A percentile compares a stretch with the other conserved stretches of the same genome.
Evolutionary conservation across 1,140 invertebrate genomes (phyloP).

Genomic region (Drosophila ironensis): DNA sequence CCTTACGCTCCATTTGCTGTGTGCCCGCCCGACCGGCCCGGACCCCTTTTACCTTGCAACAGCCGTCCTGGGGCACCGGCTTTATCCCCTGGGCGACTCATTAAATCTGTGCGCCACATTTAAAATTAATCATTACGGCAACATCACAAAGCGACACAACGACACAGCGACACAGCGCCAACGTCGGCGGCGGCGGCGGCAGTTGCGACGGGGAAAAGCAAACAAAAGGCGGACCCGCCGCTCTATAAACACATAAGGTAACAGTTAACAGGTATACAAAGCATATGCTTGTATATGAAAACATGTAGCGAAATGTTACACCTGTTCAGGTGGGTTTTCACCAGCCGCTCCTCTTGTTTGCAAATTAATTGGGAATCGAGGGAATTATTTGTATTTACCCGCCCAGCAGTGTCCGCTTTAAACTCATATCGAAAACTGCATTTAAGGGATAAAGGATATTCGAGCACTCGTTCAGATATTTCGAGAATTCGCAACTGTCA

Average conservation of each 20-base stretch:
- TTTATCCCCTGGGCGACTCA: slow-evolving; percentile 49
- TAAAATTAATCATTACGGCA: slow-evolving; percentile 62
- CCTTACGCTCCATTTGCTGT: not conserved
- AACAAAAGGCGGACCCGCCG: not conserved
- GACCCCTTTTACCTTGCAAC: not conserved
- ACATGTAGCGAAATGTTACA: not conserved
- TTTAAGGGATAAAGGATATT: not conserved
- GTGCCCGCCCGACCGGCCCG: not conserved
- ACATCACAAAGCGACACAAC: slow-evolving; percentile 17
- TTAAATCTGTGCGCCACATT: slow-evolving; percentile 63
- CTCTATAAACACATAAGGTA: not conserved
- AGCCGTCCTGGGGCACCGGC: not conserved
- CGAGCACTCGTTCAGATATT: too few relatives aligned
- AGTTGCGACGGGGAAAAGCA: too few relatives aligned
- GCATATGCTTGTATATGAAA: not conserved
- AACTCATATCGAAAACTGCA: not conserved
- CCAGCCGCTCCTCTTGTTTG: not conserved
- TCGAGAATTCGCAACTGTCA: too few relatives aligned
- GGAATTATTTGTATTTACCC: slow-evolving; percentile 11
- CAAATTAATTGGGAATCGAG: slow-evolving; percentile 14
- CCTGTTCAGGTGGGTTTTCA: not conserved
- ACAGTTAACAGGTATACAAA: too few relatives aligned
- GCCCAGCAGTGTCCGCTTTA: not conserved
- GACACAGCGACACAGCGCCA: too few relatives aligned
- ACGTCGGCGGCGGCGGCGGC: too few relatives aligned